Evolutionary conservation across 2,113 vertebrate genomes (phyloP).

Genomic region (Xiphophorus maculatus): DNA sequence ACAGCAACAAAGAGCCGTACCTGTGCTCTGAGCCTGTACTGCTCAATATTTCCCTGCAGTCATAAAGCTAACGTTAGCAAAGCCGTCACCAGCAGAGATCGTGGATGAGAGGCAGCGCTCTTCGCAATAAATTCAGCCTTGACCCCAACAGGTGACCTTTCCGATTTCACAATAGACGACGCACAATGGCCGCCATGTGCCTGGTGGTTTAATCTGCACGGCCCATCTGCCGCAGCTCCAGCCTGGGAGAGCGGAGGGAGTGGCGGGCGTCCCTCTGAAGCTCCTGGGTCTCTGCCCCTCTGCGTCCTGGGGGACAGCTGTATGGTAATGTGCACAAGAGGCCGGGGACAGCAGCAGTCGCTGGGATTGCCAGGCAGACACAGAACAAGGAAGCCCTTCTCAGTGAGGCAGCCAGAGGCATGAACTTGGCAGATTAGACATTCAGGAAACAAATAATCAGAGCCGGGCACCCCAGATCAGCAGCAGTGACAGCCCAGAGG

Average conservation of each 20-base stretch:
- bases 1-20: neutral
- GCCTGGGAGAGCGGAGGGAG: constrained; percentile 57
- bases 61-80: constrained; percentile 52
- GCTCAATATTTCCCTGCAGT: constrained; percentile 35
- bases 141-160: constrained; percentile 80
- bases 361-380: constrained; percentile 86
- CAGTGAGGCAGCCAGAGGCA: constrained; percentile 85
- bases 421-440: constrained; percentile 92
- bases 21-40: constrained; percentile 1
- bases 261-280: constrained; percentile 61
- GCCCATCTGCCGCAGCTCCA: constrained; percentile 88
- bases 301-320: constrained; percentile 94
- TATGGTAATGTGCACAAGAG: constrained; percentile 94
- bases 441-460: constrained; percentile 84
- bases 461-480: constrained; percentile 65
- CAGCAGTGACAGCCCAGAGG: constrained; percentile 56
- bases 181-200: constrained; percentile 83
- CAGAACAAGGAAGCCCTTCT: constrained; percentile 87
- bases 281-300: constrained; percentile 77
- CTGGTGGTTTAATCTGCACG: constrained; percentile 87
- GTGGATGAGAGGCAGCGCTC: constrained; percentile 21
- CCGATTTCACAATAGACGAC: constrained; percentile 83
- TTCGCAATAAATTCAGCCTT: constrained; percentile 42
- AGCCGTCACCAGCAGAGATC: constrained; percentile 31
- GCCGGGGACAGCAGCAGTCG: constrained; percentile 89